phyloP scores from a whole-genome alignment of 2,797 vertebrate genomes.

The Pangasius larnaudii region DNA sequence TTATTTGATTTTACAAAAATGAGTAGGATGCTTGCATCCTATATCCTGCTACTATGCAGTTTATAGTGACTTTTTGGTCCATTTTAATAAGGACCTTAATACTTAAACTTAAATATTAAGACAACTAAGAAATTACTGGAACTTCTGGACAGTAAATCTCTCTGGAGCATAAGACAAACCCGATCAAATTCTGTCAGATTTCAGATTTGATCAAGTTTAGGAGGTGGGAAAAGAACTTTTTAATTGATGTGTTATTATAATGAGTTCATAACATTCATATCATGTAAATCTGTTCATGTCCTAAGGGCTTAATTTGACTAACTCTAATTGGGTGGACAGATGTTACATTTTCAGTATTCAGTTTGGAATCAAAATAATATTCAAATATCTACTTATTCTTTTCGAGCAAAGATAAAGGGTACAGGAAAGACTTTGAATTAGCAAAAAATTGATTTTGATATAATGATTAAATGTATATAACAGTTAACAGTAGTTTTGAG shows the following conservation, averaged over 20 bases:
- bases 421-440: neutral
- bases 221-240: neutral
- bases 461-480: neutral
- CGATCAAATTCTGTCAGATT: neutral
- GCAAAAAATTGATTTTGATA: neutral
- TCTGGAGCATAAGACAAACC: no score
- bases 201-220: neutral
- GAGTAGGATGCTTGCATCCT: neutral
- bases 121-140: neutral
- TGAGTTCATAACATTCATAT: neutral
- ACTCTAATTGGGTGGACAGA: neutral
- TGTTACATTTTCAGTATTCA: neutral
- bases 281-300: neutral
- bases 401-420: neutral
- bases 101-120: neutral
- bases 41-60: neutral
- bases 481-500: neutral
- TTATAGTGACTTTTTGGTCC: neutral
- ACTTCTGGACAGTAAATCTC: neutral
- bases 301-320: neutral
- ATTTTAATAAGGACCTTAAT: neutral
- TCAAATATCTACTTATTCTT: neutral
- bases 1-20: neutral
- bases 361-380: neutral
- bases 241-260: neutral